phyloP scores from a whole-genome alignment of 2,888 invertebrate species.

The Nomada fabriciana region DNA sequence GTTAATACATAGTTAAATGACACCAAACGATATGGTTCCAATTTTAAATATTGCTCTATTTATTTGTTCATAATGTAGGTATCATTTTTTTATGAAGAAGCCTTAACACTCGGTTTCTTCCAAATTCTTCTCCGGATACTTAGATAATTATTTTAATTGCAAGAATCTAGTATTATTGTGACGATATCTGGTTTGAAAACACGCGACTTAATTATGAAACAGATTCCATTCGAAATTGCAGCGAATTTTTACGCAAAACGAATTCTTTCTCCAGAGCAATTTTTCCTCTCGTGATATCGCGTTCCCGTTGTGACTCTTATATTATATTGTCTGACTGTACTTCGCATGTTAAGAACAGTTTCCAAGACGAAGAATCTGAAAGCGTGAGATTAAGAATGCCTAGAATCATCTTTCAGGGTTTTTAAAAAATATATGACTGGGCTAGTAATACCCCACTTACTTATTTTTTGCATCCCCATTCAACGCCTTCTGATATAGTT shows the following conservation, averaged over 20 bases:
- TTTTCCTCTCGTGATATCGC: slow-evolving; percentile 35
- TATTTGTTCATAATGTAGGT: too few species aligned
- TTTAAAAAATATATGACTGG: neutral
- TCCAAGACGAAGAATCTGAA: slow-evolving; percentile 4
- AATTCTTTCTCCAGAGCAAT: slow-evolving; percentile 6
- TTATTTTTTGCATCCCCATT: neutral
- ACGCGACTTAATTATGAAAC: slow-evolving; percentile 31
- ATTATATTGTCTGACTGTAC: slow-evolving; percentile 28
- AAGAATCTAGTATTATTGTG: neutral
- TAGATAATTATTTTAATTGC: neutral
- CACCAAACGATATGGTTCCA: too few species aligned
- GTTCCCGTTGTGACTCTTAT: slow-evolving; percentile 25
- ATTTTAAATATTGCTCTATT: too few species aligned
- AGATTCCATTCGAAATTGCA: slow-evolving; percentile 8
- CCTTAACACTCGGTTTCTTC: too few species aligned
- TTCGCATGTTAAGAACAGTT: slow-evolving; percentile 22
- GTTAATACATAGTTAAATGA: too few species aligned
- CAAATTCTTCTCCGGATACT: too few species aligned
- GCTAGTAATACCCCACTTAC: neutral
- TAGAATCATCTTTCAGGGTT: neutral
- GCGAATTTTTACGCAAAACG: slow-evolving; percentile 32
- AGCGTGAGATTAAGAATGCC: slow-evolving; percentile 27
- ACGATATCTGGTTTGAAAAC: neutral
- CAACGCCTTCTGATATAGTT: neutral
- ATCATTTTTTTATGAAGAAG: too few species aligned